These are phyloP conservation scores for Artibeus lituratus DNA, from an alignment of 2,797 vertebrate genomes.

Conservation along the genomic window DNA sequence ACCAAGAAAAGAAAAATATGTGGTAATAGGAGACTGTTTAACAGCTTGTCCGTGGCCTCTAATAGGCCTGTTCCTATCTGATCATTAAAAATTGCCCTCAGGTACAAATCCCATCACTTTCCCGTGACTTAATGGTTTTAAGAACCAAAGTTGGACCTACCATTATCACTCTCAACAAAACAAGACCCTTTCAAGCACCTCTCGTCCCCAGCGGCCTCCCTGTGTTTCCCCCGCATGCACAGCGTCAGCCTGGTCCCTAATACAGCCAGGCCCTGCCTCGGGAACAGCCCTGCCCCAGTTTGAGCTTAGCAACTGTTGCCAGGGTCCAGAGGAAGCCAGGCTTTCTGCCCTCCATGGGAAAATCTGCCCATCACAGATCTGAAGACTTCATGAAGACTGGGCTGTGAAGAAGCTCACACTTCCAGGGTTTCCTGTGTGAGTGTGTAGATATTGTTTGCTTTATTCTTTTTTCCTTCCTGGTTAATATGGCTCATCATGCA, in stretches of 20 bases:
- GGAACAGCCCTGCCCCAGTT: neutral
- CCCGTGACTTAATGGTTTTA: neutral
- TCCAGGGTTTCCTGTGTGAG: neutral
- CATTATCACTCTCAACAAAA: neutral
- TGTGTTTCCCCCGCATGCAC: neutral
- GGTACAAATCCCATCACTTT: neutral
- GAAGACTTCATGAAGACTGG: neutral
- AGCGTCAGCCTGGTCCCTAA: neutral
- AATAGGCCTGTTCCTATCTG: neutral
- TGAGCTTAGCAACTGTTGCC: neutral
- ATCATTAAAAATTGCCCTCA: neutral
- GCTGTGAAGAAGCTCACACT: neutral
- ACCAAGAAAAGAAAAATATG: constrained; percentile 1
- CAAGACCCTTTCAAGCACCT: neutral
- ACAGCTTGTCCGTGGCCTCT: neutral
- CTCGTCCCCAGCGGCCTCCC: neutral
- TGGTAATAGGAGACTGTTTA: neutral
- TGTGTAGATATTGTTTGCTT: neutral
- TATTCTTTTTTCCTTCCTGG: neutral
- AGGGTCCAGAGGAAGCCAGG: neutral
- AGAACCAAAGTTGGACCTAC: neutral
- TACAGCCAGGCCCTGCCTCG: neutral
- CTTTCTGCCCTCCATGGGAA: neutral
- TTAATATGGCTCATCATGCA: neutral
- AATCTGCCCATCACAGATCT: neutral